A percentile compares a stretch with the other conserved stretches of the same genome.
Conservation (phyloP, 2,888 invertebrate species). For the Bombyx huttoni region DNA sequence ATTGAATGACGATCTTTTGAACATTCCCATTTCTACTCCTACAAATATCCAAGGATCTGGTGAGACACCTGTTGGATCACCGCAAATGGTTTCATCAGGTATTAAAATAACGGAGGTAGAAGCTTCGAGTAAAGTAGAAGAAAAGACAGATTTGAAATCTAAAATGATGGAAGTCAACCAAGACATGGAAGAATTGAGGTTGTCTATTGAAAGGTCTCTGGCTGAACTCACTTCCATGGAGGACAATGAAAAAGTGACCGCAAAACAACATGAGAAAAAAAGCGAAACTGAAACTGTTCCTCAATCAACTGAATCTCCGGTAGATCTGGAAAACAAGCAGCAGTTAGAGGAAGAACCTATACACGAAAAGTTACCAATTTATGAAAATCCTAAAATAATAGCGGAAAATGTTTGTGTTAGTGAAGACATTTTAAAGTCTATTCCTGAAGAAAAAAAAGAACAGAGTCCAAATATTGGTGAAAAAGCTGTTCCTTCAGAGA, state of each 20-base stretch:
- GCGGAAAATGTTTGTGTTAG: constrained; percentile 4
- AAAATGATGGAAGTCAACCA: constrained; percentile 60
- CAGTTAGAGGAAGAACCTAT: too few species aligned
- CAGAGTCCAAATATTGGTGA: constrained; percentile 1
- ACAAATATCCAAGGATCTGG: constrained; percentile 29
- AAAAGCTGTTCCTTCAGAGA: constrained; percentile 5
- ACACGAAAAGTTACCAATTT: not conserved
- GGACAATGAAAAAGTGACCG: constrained; percentile 31
- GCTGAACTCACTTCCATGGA: constrained; percentile 51
- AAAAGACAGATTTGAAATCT: constrained; percentile 52
- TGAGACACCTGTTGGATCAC: constrained; percentile 23
- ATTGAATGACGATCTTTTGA: constrained; percentile 7
- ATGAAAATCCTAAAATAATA: constrained; percentile 3
- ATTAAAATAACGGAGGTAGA: constrained; percentile 18
- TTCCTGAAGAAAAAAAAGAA: constrained; percentile 7
- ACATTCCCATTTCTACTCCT: constrained; percentile 12
- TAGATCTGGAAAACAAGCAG: not conserved
- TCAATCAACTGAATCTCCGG: not conserved
- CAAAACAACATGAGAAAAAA: constrained; percentile 19
- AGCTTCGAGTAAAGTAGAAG: constrained; percentile 15
- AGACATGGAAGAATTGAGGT: constrained; percentile 55
- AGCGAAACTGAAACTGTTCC: constrained; percentile 1
- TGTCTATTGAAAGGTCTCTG: constrained; percentile 55
- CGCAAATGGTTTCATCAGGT: constrained; percentile 15
- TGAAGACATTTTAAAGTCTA: not conserved